Base-by-base conservation (phyloP, 2,888 invertebrate species). In the Mimachlamys varia region DNA sequence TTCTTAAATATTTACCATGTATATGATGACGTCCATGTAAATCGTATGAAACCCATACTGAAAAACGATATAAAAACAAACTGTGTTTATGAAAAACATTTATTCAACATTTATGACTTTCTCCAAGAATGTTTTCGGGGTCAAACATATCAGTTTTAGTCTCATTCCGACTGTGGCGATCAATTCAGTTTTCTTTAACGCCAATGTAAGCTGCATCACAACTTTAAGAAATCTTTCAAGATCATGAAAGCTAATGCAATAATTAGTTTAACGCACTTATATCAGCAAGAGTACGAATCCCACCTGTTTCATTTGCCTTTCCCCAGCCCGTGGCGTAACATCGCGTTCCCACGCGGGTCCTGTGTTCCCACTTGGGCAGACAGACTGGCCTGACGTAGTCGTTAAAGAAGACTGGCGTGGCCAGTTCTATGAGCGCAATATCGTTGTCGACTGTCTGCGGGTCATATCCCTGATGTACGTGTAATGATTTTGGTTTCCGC, bases 261-360 rank as follows among this genome's bases (percentile, higher is more conserved):
- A 44, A 44, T 44, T 44, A 44, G 44, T 44, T 3, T 44, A 44
- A 44, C 3, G 44, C 7, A 44, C 44, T 44, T 12, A 13, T 19
- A 53, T 53, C 13, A 53, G 19, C 17, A 53, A 13, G 0, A 88
- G 27, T 88, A 37, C 17, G 37, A 0, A 7, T 49, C 92, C 88
- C 91, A 95, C 95, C 95, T 17, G 89, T 90, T 89, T 94, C 91
- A n/a, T 90, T 89, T 12, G 92, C 89, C 92, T 94, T 95, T 0
- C 95, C 95, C 95, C 95, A 96, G 1, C 95, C 95, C 17, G 94
- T 93, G 12, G 94, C 95, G 27, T 93, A 94, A 88, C 95, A 95
- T 49, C 95, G 38, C 5, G 94, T 95, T 2, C 95, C 95, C 10
- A 93, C 91, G 15, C 93, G 93, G 0, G 94, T 90, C 17, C 89